These are phyloP conservation scores for Drosophila affinis DNA, from an alignment of 2,888 invertebrate genomes.

Conservation along the genomic window DNA sequence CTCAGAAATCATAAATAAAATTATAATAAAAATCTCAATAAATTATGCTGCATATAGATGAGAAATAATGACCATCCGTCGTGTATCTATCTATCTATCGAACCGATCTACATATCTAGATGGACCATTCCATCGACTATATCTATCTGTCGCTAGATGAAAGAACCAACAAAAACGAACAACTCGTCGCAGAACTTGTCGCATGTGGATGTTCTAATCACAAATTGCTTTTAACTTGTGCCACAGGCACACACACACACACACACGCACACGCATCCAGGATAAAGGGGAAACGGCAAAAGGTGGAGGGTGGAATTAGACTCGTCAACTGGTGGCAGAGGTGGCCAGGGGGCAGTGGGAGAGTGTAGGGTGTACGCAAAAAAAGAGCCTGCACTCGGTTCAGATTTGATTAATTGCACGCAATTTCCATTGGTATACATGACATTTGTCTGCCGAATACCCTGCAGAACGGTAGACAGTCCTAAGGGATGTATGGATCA, in stretches of 20 bases:
- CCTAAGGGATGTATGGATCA: too few species aligned
- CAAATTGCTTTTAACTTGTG: constrained; percentile 72
- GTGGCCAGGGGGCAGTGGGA: background rate
- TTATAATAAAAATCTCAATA: constrained; percentile 72
- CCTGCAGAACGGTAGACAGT: constrained; percentile 1
- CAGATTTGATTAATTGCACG: constrained; percentile 51
- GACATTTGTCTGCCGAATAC: constrained; percentile 35
- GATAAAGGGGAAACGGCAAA: background rate
- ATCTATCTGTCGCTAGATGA: constrained; percentile 37
- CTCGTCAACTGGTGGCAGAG: background rate
- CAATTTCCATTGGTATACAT: constrained; percentile 22
- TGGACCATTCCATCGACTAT: constrained; percentile 14
- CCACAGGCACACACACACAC: constrained; percentile 6
- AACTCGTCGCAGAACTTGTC: constrained; percentile 42
- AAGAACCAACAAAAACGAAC: constrained; percentile 13
- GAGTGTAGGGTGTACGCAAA: too few species aligned
- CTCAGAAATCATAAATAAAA: constrained; percentile 70
- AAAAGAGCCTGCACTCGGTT: constrained; percentile 20
- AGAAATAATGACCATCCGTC: constrained; percentile 14
- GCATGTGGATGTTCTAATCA: constrained; percentile 68
- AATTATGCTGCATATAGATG: constrained; percentile 64
- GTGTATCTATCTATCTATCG: constrained; percentile 16
- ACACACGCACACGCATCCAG: background rate
- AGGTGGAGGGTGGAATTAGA: background rate
- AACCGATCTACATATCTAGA: constrained; percentile 7